Percentiles rank a stretch among this genome's conserved stretches.
Evolutionary conservation across 2,888 invertebrate species (phyloP).

Genomic region (Protodeltote pygarga): DNA sequence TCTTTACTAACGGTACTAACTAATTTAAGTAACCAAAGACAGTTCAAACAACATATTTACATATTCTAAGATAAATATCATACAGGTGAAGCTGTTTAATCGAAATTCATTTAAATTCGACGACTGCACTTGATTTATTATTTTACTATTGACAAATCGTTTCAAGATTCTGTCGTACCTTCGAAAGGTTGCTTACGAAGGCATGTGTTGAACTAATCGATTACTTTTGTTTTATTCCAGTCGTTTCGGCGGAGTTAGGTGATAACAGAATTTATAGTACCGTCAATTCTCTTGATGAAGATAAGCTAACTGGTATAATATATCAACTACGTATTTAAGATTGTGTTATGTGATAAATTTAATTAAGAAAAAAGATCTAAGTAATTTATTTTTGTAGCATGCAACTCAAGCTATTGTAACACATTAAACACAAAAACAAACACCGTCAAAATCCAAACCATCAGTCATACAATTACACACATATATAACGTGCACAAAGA

Average conservation of each 20-base stretch:
- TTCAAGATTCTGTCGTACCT: conserved; percentile 44
- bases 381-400: neutral
- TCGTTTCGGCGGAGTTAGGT: conserved; percentile 24
- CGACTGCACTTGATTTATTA: conserved; percentile 50
- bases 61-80: conserved; percentile 44
- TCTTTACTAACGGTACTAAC: conserved; percentile 30
- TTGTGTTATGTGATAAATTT: conserved; percentile 17
- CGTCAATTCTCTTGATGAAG: conserved; percentile 17
- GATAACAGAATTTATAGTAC: conserved; percentile 42
- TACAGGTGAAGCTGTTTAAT: conserved; percentile 44
- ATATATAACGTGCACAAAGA: conserved; percentile 69
- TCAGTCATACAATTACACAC: conserved; percentile 66
- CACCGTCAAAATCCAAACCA: conserved; percentile 36
- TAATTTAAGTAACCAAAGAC: conserved; percentile 31
- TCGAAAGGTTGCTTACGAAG: conserved; percentile 33
- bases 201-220: conserved; percentile 40
- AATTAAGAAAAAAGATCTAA: conserved; percentile 9
- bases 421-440: conserved; percentile 9
- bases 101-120: conserved; percentile 47
- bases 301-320: conserved; percentile 22
- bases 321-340: conserved; percentile 20
- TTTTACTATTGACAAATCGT: conserved; percentile 50
- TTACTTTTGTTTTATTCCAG: conserved; percentile 24
- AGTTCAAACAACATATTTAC: conserved; percentile 39
- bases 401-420: neutral